Conservation (phyloP, 2,113 vertebrate species). For the Python bivittatus region DNA sequence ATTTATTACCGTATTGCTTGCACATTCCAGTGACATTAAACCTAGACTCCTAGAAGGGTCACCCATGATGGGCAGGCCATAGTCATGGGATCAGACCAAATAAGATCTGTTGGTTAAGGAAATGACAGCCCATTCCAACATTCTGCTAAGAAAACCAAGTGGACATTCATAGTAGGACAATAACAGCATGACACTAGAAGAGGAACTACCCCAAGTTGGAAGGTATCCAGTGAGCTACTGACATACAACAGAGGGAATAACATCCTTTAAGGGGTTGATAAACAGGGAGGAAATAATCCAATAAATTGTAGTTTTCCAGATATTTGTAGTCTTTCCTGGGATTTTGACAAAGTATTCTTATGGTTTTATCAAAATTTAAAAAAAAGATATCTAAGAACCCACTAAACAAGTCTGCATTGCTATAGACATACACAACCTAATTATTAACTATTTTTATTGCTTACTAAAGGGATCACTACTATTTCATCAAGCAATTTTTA, state of each 20-base stretch:
- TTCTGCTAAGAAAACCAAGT: background rate
- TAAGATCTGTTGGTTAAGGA: background rate
- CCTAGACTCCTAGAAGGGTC: background rate
- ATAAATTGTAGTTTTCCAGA: background rate
- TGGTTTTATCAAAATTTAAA: background rate
- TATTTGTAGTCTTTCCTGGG: background rate
- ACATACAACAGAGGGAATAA: background rate
- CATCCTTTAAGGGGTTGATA: background rate
- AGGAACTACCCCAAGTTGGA: background rate
- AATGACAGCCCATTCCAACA: background rate
- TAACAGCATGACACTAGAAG: background rate
- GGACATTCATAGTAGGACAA: background rate
- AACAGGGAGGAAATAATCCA: background rate
- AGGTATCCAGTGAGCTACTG: background rate
- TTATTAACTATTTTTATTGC: background rate
- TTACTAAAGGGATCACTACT: background rate
- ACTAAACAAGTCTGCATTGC: background rate
- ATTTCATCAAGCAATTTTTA: background rate
- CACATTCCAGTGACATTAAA: background rate
- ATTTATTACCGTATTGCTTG: background rate
- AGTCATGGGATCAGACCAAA: background rate
- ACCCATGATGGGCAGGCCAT: background rate
- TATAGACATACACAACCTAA: background rate
- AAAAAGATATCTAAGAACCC: background rate
- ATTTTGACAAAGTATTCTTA: background rate